phyloP scores from a whole-genome alignment of 2,888 invertebrate genomes.

The Chloroclysta siterata region DNA sequence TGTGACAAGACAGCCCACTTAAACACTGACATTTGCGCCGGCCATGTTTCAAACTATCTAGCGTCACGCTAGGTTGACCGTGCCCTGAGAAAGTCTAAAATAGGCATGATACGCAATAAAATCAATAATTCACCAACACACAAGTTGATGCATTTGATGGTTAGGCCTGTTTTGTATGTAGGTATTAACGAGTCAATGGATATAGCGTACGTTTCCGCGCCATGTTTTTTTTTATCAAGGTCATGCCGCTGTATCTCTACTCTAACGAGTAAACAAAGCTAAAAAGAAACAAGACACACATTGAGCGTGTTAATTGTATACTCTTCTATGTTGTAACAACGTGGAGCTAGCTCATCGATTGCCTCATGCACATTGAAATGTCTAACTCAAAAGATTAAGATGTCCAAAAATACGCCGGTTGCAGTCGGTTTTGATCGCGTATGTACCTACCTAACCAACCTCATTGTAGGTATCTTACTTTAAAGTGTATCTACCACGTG shows the following conservation, averaged over 20 bases:
- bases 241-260: slow-evolving; percentile 76
- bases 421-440: slow-evolving; percentile 44
- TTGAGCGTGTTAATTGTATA: slow-evolving; percentile 36
- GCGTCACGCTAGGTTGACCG: slow-evolving; percentile 79
- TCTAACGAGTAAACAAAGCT: slow-evolving; percentile 78
- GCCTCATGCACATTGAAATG: slow-evolving; percentile 65
- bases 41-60: slow-evolving; percentile 76
- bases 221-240: slow-evolving; percentile 83
- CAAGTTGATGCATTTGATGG: slow-evolving; percentile 40
- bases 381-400: slow-evolving; percentile 60
- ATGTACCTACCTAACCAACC: slow-evolving; percentile 26
- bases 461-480: not conserved
- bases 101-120: slow-evolving; percentile 64
- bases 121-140: slow-evolving; percentile 59
- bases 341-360: slow-evolving; percentile 73
- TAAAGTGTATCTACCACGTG: slow-evolving; percentile 57
- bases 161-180: slow-evolving; percentile 46
- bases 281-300: slow-evolving; percentile 46
- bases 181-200: slow-evolving; percentile 56
- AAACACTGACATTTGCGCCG: slow-evolving; percentile 73
- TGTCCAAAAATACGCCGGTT: slow-evolving; percentile 80
- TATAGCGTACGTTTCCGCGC: slow-evolving; percentile 78
- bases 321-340: slow-evolving; percentile 45
- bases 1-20: slow-evolving; percentile 61
- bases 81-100: slow-evolving; percentile 72